A percentile compares a stretch with the other conserved stretches of the same genome.
These are phyloP conservation scores for Caenorhabditis sp. DNA, from an alignment of 2,888 invertebrate genomes.

Conservation along the genomic window DNA sequence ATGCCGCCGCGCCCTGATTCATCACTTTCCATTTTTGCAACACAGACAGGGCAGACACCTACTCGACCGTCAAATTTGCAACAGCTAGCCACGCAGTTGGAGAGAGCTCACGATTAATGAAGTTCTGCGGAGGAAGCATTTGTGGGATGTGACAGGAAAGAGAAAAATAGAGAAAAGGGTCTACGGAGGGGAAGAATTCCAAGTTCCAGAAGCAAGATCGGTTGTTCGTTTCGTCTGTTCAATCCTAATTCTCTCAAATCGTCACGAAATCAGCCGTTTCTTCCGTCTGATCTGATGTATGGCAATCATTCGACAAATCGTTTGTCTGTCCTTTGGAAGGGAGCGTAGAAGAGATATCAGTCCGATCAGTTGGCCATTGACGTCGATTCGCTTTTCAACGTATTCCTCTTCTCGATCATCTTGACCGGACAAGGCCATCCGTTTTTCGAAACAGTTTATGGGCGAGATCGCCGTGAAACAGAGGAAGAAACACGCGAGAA, in stretches of 20 bases:
- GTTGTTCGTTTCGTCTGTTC: too few relatives aligned
- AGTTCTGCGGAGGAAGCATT: not conserved
- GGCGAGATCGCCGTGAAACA: not conserved
- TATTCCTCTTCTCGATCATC: constrained; percentile 15
- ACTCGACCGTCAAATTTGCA: not conserved
- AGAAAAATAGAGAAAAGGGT: too few relatives aligned
- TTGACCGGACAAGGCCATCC: constrained; percentile 33
- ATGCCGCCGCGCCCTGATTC: constrained; percentile 23
- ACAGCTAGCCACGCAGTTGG: not conserved
- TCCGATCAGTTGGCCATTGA: not conserved
- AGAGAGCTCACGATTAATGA: not conserved
- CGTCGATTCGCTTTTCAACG: not conserved
- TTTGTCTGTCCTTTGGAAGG: not conserved
- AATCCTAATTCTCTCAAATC: too few relatives aligned
- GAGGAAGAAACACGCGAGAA: not conserved
- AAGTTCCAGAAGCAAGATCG: too few relatives aligned
- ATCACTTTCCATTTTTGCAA: constrained; percentile 39
- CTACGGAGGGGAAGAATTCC: not conserved
- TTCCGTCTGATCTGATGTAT: not conserved
- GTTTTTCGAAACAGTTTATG: constrained; percentile 30
- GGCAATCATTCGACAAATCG: constrained; percentile 8
- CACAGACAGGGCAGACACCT: constrained; percentile 2
- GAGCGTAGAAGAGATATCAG: not conserved
- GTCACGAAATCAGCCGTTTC: constrained; percentile 13
- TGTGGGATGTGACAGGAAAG: not conserved